A percentile compares a stretch with the other conserved stretches of the same genome.
These are phyloP conservation scores for Lordiphosa andalusiaca DNA, from an alignment of 2,888 invertebrate species.

Conservation along the genomic window DNA sequence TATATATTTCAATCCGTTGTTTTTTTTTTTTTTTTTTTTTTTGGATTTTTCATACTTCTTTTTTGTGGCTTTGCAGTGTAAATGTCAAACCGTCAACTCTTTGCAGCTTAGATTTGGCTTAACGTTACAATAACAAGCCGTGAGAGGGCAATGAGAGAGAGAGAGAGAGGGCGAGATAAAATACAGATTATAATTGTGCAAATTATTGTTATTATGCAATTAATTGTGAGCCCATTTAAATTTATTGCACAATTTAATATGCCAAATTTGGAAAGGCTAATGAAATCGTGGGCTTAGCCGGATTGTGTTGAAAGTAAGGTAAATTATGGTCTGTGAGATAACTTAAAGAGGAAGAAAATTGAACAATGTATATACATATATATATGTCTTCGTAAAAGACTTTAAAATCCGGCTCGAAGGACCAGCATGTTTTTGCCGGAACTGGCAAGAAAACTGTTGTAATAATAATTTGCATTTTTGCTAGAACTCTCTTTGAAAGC, in stretches of 20 bases:
- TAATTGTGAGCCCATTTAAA: constrained; percentile 47
- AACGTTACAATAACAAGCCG: constrained; percentile 3
- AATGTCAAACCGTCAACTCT: constrained; percentile 49
- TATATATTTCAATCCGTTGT: constrained; percentile 34
- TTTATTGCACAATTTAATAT: background rate
- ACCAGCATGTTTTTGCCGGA: too few species aligned
- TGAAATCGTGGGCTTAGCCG: background rate
- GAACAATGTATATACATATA: too few species aligned
- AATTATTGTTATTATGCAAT: constrained; percentile 11
- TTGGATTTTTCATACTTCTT: background rate
- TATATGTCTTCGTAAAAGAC: too few species aligned
- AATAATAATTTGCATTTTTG: too few species aligned
- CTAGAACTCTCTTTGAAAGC: too few species aligned
- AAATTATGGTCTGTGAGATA: too few species aligned
- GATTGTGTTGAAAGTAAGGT: too few species aligned
- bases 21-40: too few species aligned
- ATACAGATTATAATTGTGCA: constrained; percentile 18
- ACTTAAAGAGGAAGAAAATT: too few species aligned
- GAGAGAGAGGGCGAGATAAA: background rate
- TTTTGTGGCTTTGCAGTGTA: constrained; percentile 36
- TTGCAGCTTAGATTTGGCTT: constrained; percentile 52
- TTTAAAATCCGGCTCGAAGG: too few species aligned
- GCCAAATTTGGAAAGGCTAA: background rate
- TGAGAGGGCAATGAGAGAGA: too few species aligned
- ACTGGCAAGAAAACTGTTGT: too few species aligned